phyloP scores from a whole-genome alignment of 2,797 vertebrate genomes.

The Pyrocephalus nanus region DNA sequence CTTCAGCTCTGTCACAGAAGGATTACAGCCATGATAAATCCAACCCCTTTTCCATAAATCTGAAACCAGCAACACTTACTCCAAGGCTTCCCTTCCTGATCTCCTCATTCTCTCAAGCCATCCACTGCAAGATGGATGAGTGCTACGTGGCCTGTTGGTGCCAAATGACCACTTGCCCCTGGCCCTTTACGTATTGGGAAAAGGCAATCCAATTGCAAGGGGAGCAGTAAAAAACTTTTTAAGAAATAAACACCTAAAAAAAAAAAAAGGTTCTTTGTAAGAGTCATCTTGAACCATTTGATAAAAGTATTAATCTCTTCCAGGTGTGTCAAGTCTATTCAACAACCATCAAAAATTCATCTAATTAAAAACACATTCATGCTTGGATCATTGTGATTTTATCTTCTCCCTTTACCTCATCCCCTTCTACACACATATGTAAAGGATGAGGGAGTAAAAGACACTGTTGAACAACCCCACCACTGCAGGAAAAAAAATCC shows the following conservation, averaged over 20 bases:
- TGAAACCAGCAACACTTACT: not conserved
- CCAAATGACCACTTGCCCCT: not conserved
- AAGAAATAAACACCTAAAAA: not conserved
- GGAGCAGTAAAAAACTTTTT: not conserved
- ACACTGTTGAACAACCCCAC: not conserved
- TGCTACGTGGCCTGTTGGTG: not conserved
- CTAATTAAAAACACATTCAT: not conserved
- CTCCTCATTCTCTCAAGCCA: not conserved
- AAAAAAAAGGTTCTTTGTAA: not conserved
- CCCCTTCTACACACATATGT: not conserved
- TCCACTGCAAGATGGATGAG: not conserved
- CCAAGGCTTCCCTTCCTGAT: not conserved
- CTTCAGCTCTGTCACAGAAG: slow-evolving; percentile 16
- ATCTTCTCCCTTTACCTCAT: not conserved
- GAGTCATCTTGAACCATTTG: not conserved
- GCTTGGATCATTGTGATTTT: not conserved
- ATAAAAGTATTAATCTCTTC: not conserved
- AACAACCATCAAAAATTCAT: not conserved
- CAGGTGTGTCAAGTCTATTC: not conserved
- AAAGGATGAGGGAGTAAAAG: not conserved
- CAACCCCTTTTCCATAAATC: not conserved
- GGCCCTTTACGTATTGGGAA: not conserved
- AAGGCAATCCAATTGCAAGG: not conserved
- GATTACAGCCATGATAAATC: not conserved
- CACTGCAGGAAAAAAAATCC: too few species aligned